Evolutionary conservation across 2,797 vertebrate genomes (phyloP).

Genomic region (Micromesistius poutassou): DNA sequence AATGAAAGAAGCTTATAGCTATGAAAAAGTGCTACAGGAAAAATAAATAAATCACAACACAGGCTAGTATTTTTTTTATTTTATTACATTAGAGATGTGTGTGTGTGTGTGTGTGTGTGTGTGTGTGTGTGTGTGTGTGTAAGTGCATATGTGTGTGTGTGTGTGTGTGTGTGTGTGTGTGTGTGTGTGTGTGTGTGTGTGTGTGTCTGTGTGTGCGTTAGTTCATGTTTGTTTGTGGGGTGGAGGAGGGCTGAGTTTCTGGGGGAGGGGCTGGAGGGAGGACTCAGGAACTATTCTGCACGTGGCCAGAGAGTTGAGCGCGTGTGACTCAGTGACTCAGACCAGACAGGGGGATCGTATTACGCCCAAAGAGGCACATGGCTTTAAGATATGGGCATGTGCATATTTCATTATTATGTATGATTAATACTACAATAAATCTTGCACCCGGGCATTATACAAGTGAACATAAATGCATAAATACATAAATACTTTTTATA

Average conservation of each 20-base stretch:
- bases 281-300: slow-evolving; percentile 21
- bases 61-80: no score
- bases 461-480: neutral
- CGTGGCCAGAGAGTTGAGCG: slow-evolving; percentile 15
- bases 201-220: neutral
- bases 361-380: slow-evolving; percentile 1
- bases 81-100: neutral
- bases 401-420: neutral
- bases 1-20: neutral
- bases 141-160: no score
- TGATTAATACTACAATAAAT: neutral
- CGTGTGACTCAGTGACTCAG: slow-evolving; percentile 16
- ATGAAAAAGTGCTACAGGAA: neutral
- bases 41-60: no score
- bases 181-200: neutral
- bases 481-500: neutral
- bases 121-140: no score
- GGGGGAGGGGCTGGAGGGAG: neutral
- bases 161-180: no score
- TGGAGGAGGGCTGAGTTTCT: neutral
- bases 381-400: neutral
- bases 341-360: slow-evolving; percentile 18
- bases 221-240: neutral
- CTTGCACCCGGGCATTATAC: neutral
- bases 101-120: neutral